These are phyloP conservation scores for Achroia grisella DNA, from an alignment of 1,140 invertebrate species.

Conservation along the genomic window DNA sequence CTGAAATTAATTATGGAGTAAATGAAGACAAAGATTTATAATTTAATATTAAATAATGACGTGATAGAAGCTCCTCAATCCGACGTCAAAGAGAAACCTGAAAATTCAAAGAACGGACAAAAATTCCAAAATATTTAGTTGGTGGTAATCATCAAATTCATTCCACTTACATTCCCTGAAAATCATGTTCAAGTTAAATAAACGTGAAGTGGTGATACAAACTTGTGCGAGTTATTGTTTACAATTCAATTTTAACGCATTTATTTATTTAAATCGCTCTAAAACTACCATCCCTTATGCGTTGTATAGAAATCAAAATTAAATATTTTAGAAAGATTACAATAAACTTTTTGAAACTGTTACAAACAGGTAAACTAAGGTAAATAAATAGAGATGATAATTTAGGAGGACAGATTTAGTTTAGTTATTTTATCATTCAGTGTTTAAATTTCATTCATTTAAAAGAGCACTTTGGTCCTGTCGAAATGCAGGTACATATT, in stretches of 20 bases:
- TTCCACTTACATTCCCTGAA: slow-evolving; percentile 66
- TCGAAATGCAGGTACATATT: slow-evolving; percentile 23
- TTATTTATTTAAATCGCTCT: slow-evolving; percentile 49
- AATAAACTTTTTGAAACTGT: neutral
- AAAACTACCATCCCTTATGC: slow-evolving; percentile 25
- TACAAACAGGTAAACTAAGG: neutral
- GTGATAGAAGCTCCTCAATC: slow-evolving; percentile 60
- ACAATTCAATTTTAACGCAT: slow-evolving; percentile 51
- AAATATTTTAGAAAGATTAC: neutral
- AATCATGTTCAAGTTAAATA: slow-evolving; percentile 44
- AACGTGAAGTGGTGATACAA: slow-evolving; percentile 64
- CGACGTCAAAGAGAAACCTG: slow-evolving; percentile 55
- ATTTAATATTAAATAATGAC: slow-evolving; percentile 41
- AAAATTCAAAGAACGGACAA: slow-evolving; percentile 48
- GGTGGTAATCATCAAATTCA: slow-evolving; percentile 51
- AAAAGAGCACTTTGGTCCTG: slow-evolving; percentile 39
- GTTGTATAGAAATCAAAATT: neutral
- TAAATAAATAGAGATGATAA: slow-evolving; percentile 20
- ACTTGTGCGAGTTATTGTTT: slow-evolving; percentile 55
- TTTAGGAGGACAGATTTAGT: slow-evolving; percentile 47
- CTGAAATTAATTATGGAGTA: slow-evolving; percentile 53
- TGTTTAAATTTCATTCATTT: slow-evolving; percentile 50
- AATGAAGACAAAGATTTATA: slow-evolving; percentile 31
- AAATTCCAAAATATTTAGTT: slow-evolving; percentile 34
- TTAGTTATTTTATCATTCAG: slow-evolving; percentile 36